Percentiles rank a stretch among this genome's conserved stretches.
These are phyloP conservation scores for Iguana delicatissima DNA, from an alignment of 2,797 vertebrate species.

Conservation along the genomic window DNA sequence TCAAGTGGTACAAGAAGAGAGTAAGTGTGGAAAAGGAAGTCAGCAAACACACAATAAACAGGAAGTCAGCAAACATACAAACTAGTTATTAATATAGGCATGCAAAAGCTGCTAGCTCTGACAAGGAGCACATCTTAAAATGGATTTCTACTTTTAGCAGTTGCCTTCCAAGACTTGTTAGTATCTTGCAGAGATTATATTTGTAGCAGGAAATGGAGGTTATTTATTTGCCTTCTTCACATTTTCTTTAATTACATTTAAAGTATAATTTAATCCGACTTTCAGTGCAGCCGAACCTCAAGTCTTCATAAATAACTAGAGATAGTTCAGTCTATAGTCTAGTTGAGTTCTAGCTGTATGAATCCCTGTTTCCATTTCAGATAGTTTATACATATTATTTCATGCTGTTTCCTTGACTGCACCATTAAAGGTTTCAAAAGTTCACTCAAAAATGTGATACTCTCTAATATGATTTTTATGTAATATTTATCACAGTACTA, in stretches of 20 bases:
- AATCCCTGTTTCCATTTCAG: not conserved
- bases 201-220: not conserved
- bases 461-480: not conserved
- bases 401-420: not conserved
- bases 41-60: no score
- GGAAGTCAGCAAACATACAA: no score
- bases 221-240: not conserved
- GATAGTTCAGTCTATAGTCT: not conserved
- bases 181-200: not conserved
- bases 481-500: not conserved
- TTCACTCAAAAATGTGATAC: not conserved
- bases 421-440: not conserved
- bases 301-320: not conserved
- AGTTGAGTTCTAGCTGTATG: not conserved
- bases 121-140: constrained; percentile 5
- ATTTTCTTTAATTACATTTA: not conserved
- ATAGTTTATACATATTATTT: not conserved
- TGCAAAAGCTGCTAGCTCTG: no score
- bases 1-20: no score
- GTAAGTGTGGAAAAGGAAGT: no score
- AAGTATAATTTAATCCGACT: not conserved
- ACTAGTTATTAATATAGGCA: no score
- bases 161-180: not conserved
- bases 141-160: not conserved
- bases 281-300: not conserved